phyloP scores from a whole-genome alignment of 2,797 vertebrate genomes.

The Decapterus maruadsi region DNA sequence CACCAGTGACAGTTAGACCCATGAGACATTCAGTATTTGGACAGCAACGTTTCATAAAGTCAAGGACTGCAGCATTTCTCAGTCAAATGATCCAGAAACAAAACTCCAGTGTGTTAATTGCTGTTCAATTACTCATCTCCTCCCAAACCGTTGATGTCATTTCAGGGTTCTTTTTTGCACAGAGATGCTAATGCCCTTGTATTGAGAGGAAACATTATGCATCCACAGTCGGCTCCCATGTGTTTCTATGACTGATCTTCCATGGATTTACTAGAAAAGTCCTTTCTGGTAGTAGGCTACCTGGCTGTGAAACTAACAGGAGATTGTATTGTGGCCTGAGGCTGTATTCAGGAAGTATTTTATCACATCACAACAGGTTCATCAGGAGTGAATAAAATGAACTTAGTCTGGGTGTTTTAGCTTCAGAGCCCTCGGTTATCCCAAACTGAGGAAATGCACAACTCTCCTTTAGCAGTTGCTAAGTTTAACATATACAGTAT shows the following conservation, averaged over 20 bases:
- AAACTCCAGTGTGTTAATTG: neutral
- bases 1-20: neutral
- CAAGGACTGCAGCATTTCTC: neutral
- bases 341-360: neutral
- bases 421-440: neutral
- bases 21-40: conserved; percentile 2
- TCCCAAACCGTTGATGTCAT: neutral
- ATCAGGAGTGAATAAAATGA: neutral
- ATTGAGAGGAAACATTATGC: neutral
- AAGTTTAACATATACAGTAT: neutral
- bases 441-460: neutral
- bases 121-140: neutral
- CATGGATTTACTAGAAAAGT: neutral
- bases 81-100: neutral
- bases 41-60: conserved; percentile 5
- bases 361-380: neutral
- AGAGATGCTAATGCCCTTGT: neutral
- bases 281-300: neutral
- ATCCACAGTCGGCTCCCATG: neutral
- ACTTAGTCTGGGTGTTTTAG: neutral
- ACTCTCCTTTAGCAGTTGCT: neutral
- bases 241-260: neutral
- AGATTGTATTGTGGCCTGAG: neutral
- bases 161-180: neutral
- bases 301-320: neutral